Evolutionary conservation across 2,888 invertebrate genomes (phyloP), one percentile per base, ranked within the genome.

Genomic region (Drosophila nigritarsus): DNA sequence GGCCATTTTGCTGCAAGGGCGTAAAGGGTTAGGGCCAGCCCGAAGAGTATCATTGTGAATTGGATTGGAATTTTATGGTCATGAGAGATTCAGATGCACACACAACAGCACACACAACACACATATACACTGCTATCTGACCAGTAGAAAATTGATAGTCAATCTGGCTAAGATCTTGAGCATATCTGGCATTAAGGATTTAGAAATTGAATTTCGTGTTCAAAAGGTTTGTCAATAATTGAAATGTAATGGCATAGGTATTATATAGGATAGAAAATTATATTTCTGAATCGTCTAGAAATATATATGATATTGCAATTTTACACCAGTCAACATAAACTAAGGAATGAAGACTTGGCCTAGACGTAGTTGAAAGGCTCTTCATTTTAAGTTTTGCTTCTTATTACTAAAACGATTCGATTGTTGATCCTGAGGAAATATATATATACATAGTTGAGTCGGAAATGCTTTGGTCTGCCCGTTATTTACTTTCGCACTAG

Each of bases 31-130:
- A 49, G 29, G 42, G 18, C 55, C 48, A 69, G 64, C 42, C 65
- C 34, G 42, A 61, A 61, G 50, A 51, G 66, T 54, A 64, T 61
- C 36, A 49, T 45, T 58, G 54, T 42, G 50, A 59, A 72, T 76
- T 72, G 61, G 50, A 49, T 56, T 56, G 60, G 66, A 54, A 72
- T 62, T 80, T 80, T 60, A 77, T 67, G 64, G 64, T 29, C 48
- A 29, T 38, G 18, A 38, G 42, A 69, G 60, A 69, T 59, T 63
- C 55, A 51, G 13, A 18, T 18, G 59, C n/a, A 59, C 18, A 30
- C 20, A 45, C 42, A 53, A 20, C 20, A 15, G 13, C 27, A 50
- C 36, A 42, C 29, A 53, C 75, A 38, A 53, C 78, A 38, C 59
- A 18, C n/a, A 55, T 30, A 42, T 29, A 45, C 72, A 30, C 55